Conservation (phyloP, 2,888 invertebrate species). For the Plagiodera versicolora region DNA sequence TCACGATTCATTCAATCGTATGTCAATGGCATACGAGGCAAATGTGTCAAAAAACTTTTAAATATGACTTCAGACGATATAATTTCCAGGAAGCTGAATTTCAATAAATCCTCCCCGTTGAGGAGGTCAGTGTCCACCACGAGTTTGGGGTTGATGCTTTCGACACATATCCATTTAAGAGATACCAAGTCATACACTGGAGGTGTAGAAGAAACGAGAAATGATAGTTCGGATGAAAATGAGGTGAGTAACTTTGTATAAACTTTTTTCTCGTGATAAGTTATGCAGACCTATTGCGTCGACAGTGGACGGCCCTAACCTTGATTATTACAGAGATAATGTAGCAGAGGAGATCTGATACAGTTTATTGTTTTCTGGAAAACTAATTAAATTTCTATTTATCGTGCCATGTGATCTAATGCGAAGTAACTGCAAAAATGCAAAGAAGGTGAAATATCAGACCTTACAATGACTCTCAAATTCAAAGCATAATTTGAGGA, state of each 20-base stretch:
- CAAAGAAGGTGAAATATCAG: too few relatives aligned
- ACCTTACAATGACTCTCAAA: too few relatives aligned
- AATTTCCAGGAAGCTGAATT: constrained; percentile 29
- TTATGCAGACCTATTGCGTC: too few relatives aligned
- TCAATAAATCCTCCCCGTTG: constrained; percentile 31
- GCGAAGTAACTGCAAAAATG: too few relatives aligned
- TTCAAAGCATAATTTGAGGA: too few relatives aligned
- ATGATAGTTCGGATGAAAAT: constrained; percentile 32
- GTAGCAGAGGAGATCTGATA: too few relatives aligned
- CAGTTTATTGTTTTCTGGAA: too few relatives aligned
- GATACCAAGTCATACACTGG: constrained; percentile 44
- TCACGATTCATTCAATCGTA: not conserved
- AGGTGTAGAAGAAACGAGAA: constrained; percentile 38
- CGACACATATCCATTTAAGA: constrained; percentile 39
- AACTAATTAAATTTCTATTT: too few relatives aligned
- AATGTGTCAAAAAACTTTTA: constrained; percentile 14
- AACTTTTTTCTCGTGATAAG: not conserved
- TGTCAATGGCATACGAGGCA: not conserved
- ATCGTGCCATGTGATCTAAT: too few relatives aligned
- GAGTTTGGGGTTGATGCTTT: constrained; percentile 34
- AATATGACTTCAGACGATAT: constrained; percentile 27
- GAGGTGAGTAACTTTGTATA: constrained; percentile 22
- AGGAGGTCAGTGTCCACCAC: constrained; percentile 39
- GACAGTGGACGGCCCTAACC: too few relatives aligned
- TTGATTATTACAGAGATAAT: too few relatives aligned